Percentiles rank a stretch among this genome's conserved stretches.
Conservation (phyloP, 1,140 invertebrate species). For the Heliconius nattereri region DNA sequence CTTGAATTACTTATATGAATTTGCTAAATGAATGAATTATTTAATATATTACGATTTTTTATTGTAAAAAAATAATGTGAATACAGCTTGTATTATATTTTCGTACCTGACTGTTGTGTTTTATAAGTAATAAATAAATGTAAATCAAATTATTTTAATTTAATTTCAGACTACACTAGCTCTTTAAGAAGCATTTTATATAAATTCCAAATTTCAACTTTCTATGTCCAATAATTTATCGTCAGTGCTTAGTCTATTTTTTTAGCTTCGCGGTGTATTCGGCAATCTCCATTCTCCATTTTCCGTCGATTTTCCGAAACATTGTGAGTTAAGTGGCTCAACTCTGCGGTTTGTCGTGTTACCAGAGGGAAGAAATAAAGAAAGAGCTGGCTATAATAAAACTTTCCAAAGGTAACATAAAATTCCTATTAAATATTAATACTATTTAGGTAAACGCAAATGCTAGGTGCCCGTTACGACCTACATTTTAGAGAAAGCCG, state of each 20-base stretch:
- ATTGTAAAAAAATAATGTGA: neutral
- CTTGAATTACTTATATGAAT: neutral
- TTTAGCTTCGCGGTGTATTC: no score
- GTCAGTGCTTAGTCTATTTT: no score
- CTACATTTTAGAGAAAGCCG: slow-evolving; percentile 10
- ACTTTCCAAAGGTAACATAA: neutral
- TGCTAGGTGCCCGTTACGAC: slow-evolving; percentile 8
- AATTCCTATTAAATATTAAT: neutral
- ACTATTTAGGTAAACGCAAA: neutral
- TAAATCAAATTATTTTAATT: slow-evolving; percentile 11
- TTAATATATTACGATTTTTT: neutral
- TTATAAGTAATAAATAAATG: slow-evolving; percentile 21
- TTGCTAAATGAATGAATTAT: neutral
- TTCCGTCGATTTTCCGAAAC: no score
- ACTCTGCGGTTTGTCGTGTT: no score
- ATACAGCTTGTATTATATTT: neutral
- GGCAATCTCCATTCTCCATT: no score
- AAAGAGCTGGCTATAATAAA: neutral
- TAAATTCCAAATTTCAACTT: no score
- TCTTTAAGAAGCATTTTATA: no score
- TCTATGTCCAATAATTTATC: no score
- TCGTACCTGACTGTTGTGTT: slow-evolving; percentile 30
- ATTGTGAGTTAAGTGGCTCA: no score
- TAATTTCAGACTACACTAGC: no score
- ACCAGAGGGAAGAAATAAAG: no score